phyloP scores from a whole-genome alignment of 2,888 invertebrate genomes.

The Spodoptera picta region DNA sequence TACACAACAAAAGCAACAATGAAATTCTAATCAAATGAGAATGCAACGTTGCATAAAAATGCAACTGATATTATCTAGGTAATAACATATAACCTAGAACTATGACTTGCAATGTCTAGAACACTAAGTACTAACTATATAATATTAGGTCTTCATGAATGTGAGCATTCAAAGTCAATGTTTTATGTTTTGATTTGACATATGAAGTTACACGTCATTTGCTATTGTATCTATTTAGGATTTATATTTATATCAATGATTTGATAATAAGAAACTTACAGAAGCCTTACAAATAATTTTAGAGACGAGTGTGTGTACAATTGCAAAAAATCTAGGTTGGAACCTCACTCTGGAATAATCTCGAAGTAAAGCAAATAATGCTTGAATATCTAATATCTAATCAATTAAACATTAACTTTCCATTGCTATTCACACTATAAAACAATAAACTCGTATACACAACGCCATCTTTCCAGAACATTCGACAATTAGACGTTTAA shows the following conservation, averaged over 20 bases:
- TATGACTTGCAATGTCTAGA: slow-evolving; percentile 40
- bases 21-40: slow-evolving; percentile 15
- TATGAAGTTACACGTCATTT: no score
- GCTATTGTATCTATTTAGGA: no score
- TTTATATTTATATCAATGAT: no score
- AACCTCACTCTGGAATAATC: no score
- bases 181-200: slow-evolving; percentile 17
- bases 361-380: no score
- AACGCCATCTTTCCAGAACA: slow-evolving; percentile 23
- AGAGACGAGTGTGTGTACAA: no score
- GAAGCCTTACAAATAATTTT: no score
- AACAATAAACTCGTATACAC: no score
- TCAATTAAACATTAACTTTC: no score
- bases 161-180: slow-evolving; percentile 6
- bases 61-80: slow-evolving; percentile 13
- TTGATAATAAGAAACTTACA: no score
- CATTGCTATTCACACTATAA: slow-evolving; percentile 1
- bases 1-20: slow-evolving; percentile 6
- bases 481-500: slow-evolving; percentile 31
- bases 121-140: slow-evolving; percentile 10
- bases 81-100: slow-evolving; percentile 29
- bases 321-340: no score
- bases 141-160: slow-evolving; percentile 20
- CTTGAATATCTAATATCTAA: no score
- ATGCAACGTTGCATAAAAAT: slow-evolving; percentile 23